Evolutionary conservation across 2,113 vertebrate genomes (phyloP).

Genomic region (Chaetodon auriga): DNA sequence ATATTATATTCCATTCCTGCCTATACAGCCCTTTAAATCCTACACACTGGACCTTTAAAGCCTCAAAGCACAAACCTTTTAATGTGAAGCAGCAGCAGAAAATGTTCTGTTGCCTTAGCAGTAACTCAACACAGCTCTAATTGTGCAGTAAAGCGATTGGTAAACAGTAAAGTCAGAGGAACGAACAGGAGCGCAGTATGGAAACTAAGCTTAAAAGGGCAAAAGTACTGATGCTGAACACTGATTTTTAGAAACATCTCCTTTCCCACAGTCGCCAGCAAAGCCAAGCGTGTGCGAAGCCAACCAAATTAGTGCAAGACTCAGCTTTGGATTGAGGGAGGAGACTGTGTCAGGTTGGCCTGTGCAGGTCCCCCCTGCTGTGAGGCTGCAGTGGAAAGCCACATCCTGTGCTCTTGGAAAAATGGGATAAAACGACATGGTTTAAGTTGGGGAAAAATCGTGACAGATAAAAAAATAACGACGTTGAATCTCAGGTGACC

Average conservation of each 20-base stretch:
- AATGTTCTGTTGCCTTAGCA: neutral
- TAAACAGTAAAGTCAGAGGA: neutral
- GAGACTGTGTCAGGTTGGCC: neutral
- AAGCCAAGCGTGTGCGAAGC: neutral
- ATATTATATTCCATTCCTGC: no score
- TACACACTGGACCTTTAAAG: neutral
- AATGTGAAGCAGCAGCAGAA: neutral
- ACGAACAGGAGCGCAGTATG: neutral
- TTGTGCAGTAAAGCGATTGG: neutral
- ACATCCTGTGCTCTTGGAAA: neutral
- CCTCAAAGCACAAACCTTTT: neutral
- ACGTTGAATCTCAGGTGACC: neutral
- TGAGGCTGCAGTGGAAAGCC: neutral
- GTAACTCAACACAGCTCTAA: neutral
- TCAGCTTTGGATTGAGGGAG: neutral
- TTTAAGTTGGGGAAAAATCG: neutral
- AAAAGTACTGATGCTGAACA: neutral
- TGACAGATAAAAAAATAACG: neutral
- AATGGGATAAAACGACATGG: neutral
- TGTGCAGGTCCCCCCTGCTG: neutral
- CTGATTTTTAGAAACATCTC: neutral
- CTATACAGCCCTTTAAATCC: no score
- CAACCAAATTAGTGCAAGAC: neutral
- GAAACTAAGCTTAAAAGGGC: neutral
- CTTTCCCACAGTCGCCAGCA: neutral